Conservation (phyloP, 2,797 vertebrate species). For the Okamejei kenojei region DNA sequence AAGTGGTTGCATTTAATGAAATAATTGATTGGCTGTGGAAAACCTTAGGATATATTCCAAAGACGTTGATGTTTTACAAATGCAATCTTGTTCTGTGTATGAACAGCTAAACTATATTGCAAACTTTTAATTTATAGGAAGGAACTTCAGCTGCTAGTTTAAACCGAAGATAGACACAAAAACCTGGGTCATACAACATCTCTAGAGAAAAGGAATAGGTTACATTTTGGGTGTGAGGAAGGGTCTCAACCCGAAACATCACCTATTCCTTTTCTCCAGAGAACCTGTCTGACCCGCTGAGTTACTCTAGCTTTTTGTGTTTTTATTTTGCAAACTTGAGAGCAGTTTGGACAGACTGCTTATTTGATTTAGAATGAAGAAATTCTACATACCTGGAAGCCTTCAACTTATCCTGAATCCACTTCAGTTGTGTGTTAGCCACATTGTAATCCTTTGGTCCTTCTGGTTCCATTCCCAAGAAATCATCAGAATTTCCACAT, state of each 20-base stretch:
- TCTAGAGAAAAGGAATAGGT: too few species aligned
- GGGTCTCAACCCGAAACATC: too few species aligned
- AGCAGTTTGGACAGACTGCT: neutral
- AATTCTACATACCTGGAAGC: conserved; percentile 47
- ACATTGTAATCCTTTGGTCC: conserved; percentile 48
- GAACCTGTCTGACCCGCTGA: too few species aligned
- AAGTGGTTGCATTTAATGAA: neutral
- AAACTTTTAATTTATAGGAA: neutral
- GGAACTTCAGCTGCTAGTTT: too few species aligned
- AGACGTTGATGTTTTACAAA: neutral
- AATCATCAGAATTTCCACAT: conserved; percentile 78
- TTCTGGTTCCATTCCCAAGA: conserved; percentile 55
- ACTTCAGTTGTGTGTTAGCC: conserved; percentile 68
- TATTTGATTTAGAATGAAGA: neutral
- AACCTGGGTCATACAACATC: too few species aligned
- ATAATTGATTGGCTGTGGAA: neutral
- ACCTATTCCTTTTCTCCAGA: too few species aligned
- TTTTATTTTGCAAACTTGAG: neutral
- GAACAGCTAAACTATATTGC: neutral
- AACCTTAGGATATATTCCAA: neutral
- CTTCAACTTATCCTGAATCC: conserved; percentile 71
- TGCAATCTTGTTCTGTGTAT: neutral
- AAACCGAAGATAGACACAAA: too few species aligned
- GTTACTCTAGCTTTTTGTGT: too few species aligned
- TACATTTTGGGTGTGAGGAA: too few species aligned